These are phyloP conservation scores for Chaetogeoica ovagalla DNA, from an alignment of 2,888 invertebrate species.

Conservation along the genomic window DNA sequence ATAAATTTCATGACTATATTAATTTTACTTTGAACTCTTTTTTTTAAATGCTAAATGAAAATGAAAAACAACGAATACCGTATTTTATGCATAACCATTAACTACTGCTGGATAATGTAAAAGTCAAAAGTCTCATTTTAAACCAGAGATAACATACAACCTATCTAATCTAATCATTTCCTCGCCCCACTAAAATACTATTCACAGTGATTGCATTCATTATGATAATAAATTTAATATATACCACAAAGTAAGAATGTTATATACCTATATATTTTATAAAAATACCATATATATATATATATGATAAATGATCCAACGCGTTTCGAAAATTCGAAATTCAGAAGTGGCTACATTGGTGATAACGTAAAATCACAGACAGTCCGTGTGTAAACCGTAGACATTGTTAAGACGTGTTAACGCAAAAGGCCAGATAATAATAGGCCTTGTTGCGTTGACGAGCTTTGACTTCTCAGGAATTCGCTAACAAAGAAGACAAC, in stretches of 20 bases:
- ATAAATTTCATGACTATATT: background rate
- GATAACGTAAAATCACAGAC: slow-evolving; percentile 14
- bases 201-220: background rate
- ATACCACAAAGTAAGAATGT: no score
- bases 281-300: no score
- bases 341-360: slow-evolving; percentile 37
- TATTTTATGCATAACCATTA: background rate
- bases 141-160: slow-evolving; percentile 26
- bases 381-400: background rate
- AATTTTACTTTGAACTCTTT: background rate
- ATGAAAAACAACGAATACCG: background rate
- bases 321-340: slow-evolving; percentile 29
- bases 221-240: slow-evolving; percentile 3
- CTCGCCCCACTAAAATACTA: background rate
- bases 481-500: slow-evolving; percentile 1
- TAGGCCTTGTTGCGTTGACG: background rate
- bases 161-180: slow-evolving; percentile 5
- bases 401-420: background rate
- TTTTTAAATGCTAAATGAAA: background rate
- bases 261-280: background rate
- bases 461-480: background rate
- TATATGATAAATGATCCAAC: background rate
- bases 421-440: background rate
- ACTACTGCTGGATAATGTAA: background rate
- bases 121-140: slow-evolving; percentile 15